These are phyloP conservation scores for Melikaiella ostensackeni DNA, from an alignment of 2,888 invertebrate genomes.

Conservation along the genomic window DNA sequence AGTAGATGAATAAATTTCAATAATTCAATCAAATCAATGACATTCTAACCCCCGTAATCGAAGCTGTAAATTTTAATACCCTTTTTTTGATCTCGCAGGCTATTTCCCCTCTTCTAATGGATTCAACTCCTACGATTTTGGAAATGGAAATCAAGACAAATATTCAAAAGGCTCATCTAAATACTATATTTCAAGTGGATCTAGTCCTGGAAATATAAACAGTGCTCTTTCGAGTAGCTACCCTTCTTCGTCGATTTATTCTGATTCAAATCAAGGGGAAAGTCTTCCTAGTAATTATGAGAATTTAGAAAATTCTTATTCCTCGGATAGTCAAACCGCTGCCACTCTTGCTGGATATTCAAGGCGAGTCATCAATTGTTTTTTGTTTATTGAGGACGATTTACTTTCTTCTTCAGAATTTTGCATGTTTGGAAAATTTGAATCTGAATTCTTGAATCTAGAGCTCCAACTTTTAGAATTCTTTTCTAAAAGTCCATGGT, in stretches of 20 bases:
- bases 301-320: constrained; percentile 16
- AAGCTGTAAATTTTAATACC: background rate
- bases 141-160: constrained; percentile 52
- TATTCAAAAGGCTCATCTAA: constrained; percentile 56
- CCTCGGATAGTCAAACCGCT: background rate
- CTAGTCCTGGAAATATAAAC: constrained; percentile 26
- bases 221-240: constrained; percentile 16
- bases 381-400: background rate
- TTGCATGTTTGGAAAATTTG: no score
- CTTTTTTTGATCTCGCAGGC: background rate
- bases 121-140: constrained; percentile 54
- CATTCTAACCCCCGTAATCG: background rate
- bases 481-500: background rate
- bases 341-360: constrained; percentile 4
- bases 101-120: constrained; percentile 24
- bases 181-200: constrained; percentile 18
- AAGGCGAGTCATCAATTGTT: constrained; percentile 1
- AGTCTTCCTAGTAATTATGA: constrained; percentile 26
- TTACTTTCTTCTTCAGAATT: no score
- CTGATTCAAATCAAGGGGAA: constrained; percentile 21
- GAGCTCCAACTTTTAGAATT: background rate
- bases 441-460: no score
- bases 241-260: constrained; percentile 25
- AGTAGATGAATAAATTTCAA: background rate
- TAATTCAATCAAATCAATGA: no score